Conservation (phyloP, 2,888 invertebrate species). For the Nymphalis c-album region DNA sequence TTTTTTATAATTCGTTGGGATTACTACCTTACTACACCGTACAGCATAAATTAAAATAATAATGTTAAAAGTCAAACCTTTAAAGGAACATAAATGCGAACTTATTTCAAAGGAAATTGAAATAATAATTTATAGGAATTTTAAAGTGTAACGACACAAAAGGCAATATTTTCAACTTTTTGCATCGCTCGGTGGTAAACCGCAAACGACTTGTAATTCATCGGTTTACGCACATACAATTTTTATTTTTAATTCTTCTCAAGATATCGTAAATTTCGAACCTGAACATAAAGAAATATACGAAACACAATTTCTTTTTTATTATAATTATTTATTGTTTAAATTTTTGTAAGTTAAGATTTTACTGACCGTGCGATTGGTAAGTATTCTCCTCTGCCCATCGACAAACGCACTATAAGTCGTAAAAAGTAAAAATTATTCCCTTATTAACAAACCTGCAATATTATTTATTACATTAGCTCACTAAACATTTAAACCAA, state of each 20-base stretch:
- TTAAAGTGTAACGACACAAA: conserved; percentile 43
- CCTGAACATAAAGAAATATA: conserved; percentile 2
- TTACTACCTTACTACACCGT: too few relatives aligned
- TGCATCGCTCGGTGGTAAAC: conserved; percentile 57
- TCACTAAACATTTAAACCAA: too few relatives aligned
- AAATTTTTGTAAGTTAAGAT: too few relatives aligned
- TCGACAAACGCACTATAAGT: too few relatives aligned
- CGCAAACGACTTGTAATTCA: conserved; percentile 50
- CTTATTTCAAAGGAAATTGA: background rate
- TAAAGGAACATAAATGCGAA: background rate
- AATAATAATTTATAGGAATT: conserved; percentile 43
- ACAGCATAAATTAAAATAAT: too few relatives aligned
- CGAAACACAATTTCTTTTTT: background rate
- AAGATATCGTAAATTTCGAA: conserved; percentile 13
- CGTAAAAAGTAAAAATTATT: too few relatives aligned
- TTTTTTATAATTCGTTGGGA: too few relatives aligned
- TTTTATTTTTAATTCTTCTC: conserved; percentile 16
- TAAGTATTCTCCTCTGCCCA: too few relatives aligned
- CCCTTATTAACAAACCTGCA: too few relatives aligned
- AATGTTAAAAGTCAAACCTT: background rate
- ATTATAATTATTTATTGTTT: too few relatives aligned
- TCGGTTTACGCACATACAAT: conserved; percentile 26
- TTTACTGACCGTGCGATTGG: too few relatives aligned
- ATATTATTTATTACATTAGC: too few relatives aligned
- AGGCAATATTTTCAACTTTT: conserved; percentile 45